Conservation (phyloP, 1,140 invertebrate species). For the Papilio dardanus region DNA sequence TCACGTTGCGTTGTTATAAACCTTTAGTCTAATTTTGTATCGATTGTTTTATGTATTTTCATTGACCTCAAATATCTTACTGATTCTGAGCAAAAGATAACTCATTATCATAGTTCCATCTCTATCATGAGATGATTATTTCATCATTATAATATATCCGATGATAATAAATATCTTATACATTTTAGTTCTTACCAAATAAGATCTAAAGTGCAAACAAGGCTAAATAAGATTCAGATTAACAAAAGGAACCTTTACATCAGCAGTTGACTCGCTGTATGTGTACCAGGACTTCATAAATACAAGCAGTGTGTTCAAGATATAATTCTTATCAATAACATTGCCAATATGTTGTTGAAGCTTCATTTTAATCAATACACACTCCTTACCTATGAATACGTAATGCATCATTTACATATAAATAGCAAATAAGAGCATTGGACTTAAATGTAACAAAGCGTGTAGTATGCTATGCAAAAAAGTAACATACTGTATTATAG, state of each 20-base stretch:
- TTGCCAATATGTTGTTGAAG: slow-evolving; percentile 4
- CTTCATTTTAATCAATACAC: not conserved
- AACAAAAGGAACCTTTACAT: not conserved
- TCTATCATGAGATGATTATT: not conserved
- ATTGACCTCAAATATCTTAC: too few relatives aligned
- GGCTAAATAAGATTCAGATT: too few relatives aligned
- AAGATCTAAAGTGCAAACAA: not conserved
- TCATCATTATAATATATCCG: too few relatives aligned
- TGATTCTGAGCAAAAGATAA: too few relatives aligned
- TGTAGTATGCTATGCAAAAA: not conserved
- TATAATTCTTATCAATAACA: not conserved
- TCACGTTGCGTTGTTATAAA: not conserved
- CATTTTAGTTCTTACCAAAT: not conserved
- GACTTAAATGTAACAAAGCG: not conserved
- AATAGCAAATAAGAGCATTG: not conserved
- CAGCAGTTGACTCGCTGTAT: not conserved
- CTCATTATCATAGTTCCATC: not conserved
- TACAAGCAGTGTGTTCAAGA: not conserved
- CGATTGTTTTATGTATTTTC: not conserved
- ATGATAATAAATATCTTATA: not conserved
- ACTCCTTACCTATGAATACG: slow-evolving; percentile 10
- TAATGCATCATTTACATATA: slow-evolving; percentile 7
- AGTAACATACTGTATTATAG: not conserved
- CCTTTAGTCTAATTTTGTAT: slow-evolving; percentile 3
- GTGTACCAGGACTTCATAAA: not conserved